Percentiles rank a stretch among this genome's conserved stretches.
These are phyloP conservation scores for Chrysogorgia sp. DNA, from an alignment of 92 coral and sea anemone species.

Conservation along the genomic window DNA sequence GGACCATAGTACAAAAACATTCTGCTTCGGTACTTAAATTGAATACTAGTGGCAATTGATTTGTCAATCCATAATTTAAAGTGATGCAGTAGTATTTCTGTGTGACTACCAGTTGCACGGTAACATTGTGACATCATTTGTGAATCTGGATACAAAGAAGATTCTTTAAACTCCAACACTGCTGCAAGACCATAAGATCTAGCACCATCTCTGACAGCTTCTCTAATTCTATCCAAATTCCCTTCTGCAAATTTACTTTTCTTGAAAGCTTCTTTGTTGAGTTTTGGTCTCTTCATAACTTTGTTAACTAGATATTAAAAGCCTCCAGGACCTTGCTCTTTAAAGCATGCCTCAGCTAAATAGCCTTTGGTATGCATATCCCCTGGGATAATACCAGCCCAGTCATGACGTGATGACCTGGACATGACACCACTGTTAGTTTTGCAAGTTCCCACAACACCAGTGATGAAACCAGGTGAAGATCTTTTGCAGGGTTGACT, in stretches of 20 bases:
- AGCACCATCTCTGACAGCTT: conserved; percentile 12
- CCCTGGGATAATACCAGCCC: conserved; percentile 8
- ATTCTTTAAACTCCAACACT: conserved; percentile 9
- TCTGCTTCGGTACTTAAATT: conserved; percentile 11
- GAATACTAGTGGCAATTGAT: background rate
- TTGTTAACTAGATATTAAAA: background rate
- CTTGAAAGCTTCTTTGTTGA: background rate
- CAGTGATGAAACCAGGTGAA: conserved; percentile 49
- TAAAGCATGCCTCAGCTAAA: background rate
- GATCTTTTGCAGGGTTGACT: conserved; percentile 12
- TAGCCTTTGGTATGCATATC: conserved; percentile 5
- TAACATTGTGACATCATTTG: background rate
- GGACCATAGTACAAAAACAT: conserved; percentile 23
- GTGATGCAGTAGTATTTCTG: background rate
- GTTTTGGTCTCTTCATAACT: conserved; percentile 3
- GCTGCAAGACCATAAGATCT: conserved; percentile 12
- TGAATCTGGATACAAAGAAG: background rate
- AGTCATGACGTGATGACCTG: background rate
- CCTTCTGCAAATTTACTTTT: conserved; percentile 30
- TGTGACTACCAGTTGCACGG: conserved; percentile 4
- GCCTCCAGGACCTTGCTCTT: conserved; percentile 17
- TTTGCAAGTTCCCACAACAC: conserved; percentile 24
- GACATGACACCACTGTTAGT: background rate
- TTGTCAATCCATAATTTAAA: conserved; percentile 15
- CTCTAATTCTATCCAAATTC: conserved; percentile 11